A percentile compares a stretch with the other conserved stretches of the same genome.
Evolutionary conservation across 2,797 vertebrate species (phyloP).

Genomic region (Pempheris klunzingeri): DNA sequence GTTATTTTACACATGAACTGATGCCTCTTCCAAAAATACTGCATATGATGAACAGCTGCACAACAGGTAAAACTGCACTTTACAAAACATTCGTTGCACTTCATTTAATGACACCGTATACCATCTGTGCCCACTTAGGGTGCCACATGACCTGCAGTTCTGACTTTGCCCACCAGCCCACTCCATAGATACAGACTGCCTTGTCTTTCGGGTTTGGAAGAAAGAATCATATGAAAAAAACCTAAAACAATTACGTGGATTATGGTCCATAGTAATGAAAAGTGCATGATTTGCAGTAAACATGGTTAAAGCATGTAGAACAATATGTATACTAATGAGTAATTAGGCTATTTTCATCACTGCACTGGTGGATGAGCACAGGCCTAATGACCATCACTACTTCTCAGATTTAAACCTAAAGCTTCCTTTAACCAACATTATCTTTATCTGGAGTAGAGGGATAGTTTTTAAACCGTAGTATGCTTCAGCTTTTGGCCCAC

Average conservation of each 20-base stretch:
- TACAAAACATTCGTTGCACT: not conserved
- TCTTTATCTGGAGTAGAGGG: not conserved
- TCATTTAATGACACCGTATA: not conserved
- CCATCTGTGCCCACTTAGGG: too few species aligned
- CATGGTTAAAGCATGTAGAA: not conserved
- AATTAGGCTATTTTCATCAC: too few species aligned
- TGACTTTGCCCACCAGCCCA: too few species aligned
- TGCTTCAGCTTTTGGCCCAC: not conserved
- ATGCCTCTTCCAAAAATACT: not conserved
- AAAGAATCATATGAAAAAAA: too few species aligned
- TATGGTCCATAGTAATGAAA: not conserved
- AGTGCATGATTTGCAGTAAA: not conserved
- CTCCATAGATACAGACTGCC: too few species aligned
- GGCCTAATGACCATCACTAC: not conserved
- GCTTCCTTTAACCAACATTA: not conserved
- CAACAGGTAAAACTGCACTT: too few species aligned
- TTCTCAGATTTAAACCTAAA: not conserved
- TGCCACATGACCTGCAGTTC: not conserved
- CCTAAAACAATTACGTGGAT: too few species aligned
- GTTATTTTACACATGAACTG: not conserved
- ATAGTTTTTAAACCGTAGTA: not conserved
- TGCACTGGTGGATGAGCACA: not conserved
- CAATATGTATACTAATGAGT: not conserved
- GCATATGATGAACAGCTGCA: too few species aligned
- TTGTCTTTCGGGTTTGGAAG: too few species aligned